Percentiles rank a stretch among this genome's conserved stretches.
These are phyloP conservation scores for Calameuta idolon DNA, from an alignment of 2,888 invertebrate species.

Conservation along the genomic window DNA sequence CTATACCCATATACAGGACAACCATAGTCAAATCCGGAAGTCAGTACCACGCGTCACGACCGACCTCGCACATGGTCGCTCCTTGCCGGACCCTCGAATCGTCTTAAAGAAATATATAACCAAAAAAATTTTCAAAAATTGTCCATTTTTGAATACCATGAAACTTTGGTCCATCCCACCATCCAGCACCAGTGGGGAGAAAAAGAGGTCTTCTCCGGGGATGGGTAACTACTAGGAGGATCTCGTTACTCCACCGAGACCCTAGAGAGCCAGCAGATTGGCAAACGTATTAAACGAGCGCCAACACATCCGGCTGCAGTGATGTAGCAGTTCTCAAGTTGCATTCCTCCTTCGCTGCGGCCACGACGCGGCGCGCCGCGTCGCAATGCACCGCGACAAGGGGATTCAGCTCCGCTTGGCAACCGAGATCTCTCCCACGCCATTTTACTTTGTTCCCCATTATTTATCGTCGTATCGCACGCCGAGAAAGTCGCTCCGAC, in stretches of 20 bases:
- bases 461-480: constrained; percentile 35
- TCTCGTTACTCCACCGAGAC: not conserved
- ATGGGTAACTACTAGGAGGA: not conserved
- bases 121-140: too few species aligned
- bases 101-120: too few species aligned
- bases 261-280: not conserved
- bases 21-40: too few species aligned
- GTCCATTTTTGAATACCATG: too few species aligned
- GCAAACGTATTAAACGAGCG: constrained; percentile 8
- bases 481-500: constrained; percentile 16
- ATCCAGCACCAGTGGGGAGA: too few species aligned
- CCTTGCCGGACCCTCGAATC: too few species aligned
- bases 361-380: constrained; percentile 1
- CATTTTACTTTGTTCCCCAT: constrained; percentile 37
- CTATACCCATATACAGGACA: too few species aligned
- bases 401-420: constrained; percentile 38
- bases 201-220: too few species aligned
- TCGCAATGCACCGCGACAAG: not conserved
- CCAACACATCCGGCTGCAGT: constrained; percentile 6
- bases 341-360: constrained; percentile 1
- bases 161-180: too few species aligned
- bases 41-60: too few species aligned
- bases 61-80: too few species aligned
- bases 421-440: constrained; percentile 39
- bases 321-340: constrained; percentile 8